Percentiles rank a stretch among this genome's conserved stretches.
phyloP scores from a whole-genome alignment of 2,113 vertebrate genomes.

The Coregonus clupeaformis region DNA sequence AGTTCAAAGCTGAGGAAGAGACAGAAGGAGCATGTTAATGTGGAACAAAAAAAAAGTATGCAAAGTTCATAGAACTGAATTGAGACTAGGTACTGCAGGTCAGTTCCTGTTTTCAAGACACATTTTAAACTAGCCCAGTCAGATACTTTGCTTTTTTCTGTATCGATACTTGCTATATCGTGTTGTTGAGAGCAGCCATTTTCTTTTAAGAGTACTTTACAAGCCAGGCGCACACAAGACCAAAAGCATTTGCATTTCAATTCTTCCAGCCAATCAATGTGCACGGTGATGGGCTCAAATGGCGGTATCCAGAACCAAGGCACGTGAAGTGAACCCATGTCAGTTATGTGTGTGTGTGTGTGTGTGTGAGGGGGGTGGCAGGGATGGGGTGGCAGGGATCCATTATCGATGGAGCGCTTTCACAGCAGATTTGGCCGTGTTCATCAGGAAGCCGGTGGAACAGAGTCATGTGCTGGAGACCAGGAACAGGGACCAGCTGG shows the following conservation, averaged over 20 bases:
- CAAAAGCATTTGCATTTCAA: constrained; percentile 25
- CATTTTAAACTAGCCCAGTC: neutral
- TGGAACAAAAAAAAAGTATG: too few species aligned
- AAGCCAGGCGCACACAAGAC: constrained; percentile 6
- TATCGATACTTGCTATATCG: neutral
- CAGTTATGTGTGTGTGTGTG: neutral
- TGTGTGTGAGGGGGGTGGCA: constrained; percentile 13
- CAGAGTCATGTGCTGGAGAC: constrained; percentile 29
- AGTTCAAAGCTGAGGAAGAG: constrained; percentile 50
- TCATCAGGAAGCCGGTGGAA: constrained; percentile 24
- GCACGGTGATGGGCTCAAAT: constrained; percentile 11
- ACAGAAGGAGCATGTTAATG: constrained; percentile 15
- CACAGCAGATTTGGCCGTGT: constrained; percentile 43
- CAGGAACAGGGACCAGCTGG: constrained; percentile 46
- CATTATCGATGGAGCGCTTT: constrained; percentile 49
- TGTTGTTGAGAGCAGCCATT: neutral
- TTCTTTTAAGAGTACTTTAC: neutral
- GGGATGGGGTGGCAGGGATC: constrained; percentile 29
- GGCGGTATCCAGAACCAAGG: constrained; percentile 10
- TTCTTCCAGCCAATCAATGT: constrained; percentile 3
- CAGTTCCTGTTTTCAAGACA: too few species aligned
- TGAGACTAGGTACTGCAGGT: too few species aligned
- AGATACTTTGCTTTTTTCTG: neutral
- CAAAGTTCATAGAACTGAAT: too few species aligned
- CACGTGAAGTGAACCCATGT: constrained; percentile 9